Base-by-base conservation (phyloP, 2,113 vertebrate genomes). In the Gracilinanus agilis region DNA sequence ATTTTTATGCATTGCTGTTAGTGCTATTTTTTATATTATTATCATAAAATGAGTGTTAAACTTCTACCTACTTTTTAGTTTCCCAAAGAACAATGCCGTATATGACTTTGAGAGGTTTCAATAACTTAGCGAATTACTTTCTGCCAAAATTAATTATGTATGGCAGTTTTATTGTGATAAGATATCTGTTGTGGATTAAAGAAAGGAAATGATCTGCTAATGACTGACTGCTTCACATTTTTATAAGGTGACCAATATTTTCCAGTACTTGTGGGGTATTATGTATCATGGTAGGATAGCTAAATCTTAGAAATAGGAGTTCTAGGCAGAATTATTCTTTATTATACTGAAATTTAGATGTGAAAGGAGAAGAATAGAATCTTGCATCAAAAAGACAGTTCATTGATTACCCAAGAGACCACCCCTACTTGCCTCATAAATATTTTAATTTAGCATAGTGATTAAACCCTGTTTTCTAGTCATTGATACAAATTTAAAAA, bases 161-260 rank as follows among this genome's bases (percentile, higher is more conserved):
- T 94, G 92, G 89, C 61, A 93, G 95, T 96, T 93, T 95, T 93
- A 95, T 96, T 96, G 54, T 40, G 25, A 75, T 21, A 88, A 91
- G 40, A n/a, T 90, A 96, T 97, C 34, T 94, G 44, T 23, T 96
- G 53, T 24, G 24, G 9, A 88, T 54, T 92, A 24, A 90, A 96
- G 93, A 67, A 54, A 93, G 53, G 83, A 90, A 55, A 89, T 24
- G 88, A 27, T 91, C 9, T 12, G 1, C 6, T 54, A 3, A 0
- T 58, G 40, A 2, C 8, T 29, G 6, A 44, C 40, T 83, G 61
- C 56, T 44, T 56, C 16, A 9, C 49, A 49, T 2, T 49, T 49
- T 49, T 49, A 49, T 49, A 49, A 49, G 49, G 49, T 49, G 16
- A n/a, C 6, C 16, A 40, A n/a, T 83, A 19, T 0, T 44, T 93